These are phyloP conservation scores for Athene noctua DNA, from an alignment of 2,113 vertebrate species.

Conservation along the genomic window DNA sequence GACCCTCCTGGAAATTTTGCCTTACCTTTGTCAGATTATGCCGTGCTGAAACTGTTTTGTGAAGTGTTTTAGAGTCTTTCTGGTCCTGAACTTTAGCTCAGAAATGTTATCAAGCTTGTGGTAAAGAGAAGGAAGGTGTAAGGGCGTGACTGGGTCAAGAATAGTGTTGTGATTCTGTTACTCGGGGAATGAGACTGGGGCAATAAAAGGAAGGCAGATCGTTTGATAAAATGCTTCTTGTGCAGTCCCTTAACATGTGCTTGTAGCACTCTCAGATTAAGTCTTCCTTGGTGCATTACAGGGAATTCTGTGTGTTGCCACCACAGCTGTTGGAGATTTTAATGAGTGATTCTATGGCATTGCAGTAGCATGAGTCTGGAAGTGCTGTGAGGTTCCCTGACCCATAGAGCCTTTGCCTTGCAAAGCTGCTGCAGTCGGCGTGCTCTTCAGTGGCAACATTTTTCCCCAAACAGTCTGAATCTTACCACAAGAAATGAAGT, in stretches of 20 bases:
- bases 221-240: background rate
- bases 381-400: background rate
- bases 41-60: background rate
- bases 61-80: background rate
- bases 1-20: background rate
- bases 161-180: background rate
- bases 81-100: background rate
- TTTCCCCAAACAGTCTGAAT: background rate
- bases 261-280: background rate
- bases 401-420: background rate
- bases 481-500: background rate
- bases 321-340: background rate
- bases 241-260: background rate
- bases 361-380: background rate
- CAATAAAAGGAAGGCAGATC: background rate
- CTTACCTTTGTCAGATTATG: background rate
- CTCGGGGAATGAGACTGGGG: background rate
- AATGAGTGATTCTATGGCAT: background rate
- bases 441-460: background rate
- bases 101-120: background rate
- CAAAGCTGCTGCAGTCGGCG: fast-evolving
- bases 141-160: background rate
- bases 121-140: background rate
- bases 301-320: background rate
- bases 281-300: background rate